phyloP scores from a whole-genome alignment of 2,888 invertebrate genomes.

The Nebria brevicollis region DNA sequence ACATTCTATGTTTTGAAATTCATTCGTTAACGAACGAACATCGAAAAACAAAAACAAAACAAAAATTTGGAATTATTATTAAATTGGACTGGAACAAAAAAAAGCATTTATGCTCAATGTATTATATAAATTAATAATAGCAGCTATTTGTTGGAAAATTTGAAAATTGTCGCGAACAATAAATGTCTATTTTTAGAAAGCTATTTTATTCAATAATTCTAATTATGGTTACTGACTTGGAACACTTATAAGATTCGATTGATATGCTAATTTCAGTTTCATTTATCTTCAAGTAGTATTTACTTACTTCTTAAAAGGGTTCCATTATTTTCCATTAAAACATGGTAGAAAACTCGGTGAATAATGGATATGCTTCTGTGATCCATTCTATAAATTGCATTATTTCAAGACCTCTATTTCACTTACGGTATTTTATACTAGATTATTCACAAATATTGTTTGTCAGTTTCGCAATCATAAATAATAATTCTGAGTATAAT shows the following conservation, averaged over 20 bases:
- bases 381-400: conserved; percentile 17
- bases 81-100: too few species aligned
- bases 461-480: background rate
- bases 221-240: conserved; percentile 16
- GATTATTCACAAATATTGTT: background rate
- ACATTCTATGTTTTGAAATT: too few species aligned
- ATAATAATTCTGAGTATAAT: background rate
- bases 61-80: too few species aligned
- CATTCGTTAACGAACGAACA: too few species aligned
- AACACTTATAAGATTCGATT: conserved; percentile 23
- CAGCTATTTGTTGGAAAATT: too few species aligned
- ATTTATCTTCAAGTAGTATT: conserved; percentile 38
- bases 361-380: conserved; percentile 22
- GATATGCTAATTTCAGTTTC: conserved; percentile 35
- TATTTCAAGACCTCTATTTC: conserved; percentile 6
- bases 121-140: too few species aligned
- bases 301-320: conserved; percentile 31
- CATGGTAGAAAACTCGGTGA: conserved; percentile 23
- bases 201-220: conserved; percentile 15
- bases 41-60: too few species aligned
- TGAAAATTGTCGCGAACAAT: background rate
- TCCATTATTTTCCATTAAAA: conserved; percentile 33
- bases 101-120: too few species aligned
- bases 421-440: background rate
- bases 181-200: background rate